Conservation (phyloP, 2,888 invertebrate genomes). For the Notodonta ziczac region DNA sequence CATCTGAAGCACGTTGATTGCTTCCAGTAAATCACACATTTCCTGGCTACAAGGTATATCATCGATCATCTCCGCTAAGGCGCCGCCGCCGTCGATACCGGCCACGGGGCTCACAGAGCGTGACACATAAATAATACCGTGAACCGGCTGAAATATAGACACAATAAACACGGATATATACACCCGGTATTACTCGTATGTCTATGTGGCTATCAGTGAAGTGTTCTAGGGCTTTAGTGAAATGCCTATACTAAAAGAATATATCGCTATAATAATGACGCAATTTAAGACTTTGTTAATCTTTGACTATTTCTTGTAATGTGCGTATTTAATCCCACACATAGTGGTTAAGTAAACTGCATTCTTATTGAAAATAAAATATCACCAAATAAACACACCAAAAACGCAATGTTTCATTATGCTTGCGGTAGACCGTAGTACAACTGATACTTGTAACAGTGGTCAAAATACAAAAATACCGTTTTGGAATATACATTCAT, state of each 20-base stretch:
- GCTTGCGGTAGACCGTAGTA: no score
- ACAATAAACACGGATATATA: constrained; percentile 59
- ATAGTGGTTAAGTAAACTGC: no score
- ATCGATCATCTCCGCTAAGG: constrained; percentile 57
- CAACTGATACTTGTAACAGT: no score
- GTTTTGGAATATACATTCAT: no score
- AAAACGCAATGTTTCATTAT: no score
- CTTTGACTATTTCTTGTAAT: neutral
- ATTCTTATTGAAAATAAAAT: no score
- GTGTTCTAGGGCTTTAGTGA: neutral
- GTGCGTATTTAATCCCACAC: no score
- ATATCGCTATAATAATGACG: no score
- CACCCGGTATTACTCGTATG: constrained; percentile 15
- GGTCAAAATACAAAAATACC: no score
- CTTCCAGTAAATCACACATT: constrained; percentile 21
- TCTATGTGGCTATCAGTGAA: neutral
- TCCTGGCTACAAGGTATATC: constrained; percentile 32
- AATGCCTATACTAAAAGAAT: neutral
- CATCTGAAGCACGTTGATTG: constrained; percentile 6
- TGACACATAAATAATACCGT: constrained; percentile 58
- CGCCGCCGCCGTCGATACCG: constrained; percentile 39
- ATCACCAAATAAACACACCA: no score
- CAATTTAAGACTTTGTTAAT: neutral
- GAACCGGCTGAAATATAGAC: constrained; percentile 65
- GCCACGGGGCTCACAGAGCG: constrained; percentile 46